Evolutionary conservation across 2,888 invertebrate genomes (phyloP).

Genomic region (Melolontha melolontha): DNA sequence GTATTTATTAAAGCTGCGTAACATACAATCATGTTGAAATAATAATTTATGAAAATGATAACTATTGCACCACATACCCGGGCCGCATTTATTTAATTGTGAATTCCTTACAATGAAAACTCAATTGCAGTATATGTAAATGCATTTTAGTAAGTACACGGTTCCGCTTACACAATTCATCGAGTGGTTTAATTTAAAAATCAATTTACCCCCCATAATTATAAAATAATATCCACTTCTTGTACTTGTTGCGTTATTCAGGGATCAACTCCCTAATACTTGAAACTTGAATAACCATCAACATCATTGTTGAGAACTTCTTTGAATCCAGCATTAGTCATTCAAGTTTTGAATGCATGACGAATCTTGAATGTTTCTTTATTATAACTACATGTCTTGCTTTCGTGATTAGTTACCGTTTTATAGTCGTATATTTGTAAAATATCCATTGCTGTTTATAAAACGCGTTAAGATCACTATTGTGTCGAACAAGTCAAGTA

Average conservation of each 20-base stretch:
- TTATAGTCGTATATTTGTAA: slow-evolving; percentile 14
- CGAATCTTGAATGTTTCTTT: slow-evolving; percentile 32
- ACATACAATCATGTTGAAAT: too few relatives aligned
- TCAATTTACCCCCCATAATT: slow-evolving; percentile 16
- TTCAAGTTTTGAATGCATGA: slow-evolving; percentile 31
- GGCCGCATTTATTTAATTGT: too few relatives aligned
- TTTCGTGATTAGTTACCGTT: slow-evolving; percentile 23
- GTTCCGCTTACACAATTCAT: neutral
- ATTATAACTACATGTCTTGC: slow-evolving; percentile 15
- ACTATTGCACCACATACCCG: too few relatives aligned
- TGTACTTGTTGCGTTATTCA: slow-evolving; percentile 9
- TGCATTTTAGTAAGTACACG: neutral
- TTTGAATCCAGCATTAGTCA: slow-evolving; percentile 35
- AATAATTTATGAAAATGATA: too few relatives aligned
- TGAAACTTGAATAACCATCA: slow-evolving; percentile 13
- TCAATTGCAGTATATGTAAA: slow-evolving; percentile 11
- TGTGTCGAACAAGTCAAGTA: neutral
- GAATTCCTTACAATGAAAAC: slow-evolving; percentile 3
- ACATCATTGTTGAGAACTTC: slow-evolving; percentile 27
- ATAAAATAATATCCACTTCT: slow-evolving; percentile 19
- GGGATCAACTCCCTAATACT: slow-evolving; percentile 14
- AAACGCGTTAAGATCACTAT: neutral
- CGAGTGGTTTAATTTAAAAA: slow-evolving; percentile 25
- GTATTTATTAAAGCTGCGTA: too few relatives aligned
- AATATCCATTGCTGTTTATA: slow-evolving; percentile 1